Conservation (phyloP, 1,140 invertebrate genomes). For the Drosophila erecta region DNA sequence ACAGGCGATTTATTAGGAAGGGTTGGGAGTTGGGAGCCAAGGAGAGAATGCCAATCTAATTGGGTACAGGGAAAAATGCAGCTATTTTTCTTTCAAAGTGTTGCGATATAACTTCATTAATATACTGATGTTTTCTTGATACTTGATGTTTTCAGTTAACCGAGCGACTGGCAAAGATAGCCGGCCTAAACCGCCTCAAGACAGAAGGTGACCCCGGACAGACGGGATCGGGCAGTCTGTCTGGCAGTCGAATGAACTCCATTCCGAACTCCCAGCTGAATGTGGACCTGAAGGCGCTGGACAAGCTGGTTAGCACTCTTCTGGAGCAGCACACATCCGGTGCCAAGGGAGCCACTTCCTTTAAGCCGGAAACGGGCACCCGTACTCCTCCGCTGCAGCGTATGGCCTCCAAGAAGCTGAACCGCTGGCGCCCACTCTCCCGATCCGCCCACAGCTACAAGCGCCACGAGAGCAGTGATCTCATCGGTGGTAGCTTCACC, state of each 20-base stretch:
- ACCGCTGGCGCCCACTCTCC: slow-evolving; percentile 77
- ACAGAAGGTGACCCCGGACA: slow-evolving; percentile 45
- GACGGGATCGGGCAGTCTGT: slow-evolving; percentile 51
- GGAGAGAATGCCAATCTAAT: slow-evolving; percentile 21
- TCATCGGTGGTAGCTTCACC: slow-evolving; percentile 49
- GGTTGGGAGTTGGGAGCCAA: neutral
- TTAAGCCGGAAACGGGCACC: slow-evolving; percentile 27
- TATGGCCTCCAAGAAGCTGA: slow-evolving; percentile 70
- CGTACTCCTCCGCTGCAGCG: slow-evolving; percentile 61
- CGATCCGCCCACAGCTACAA: slow-evolving; percentile 75
- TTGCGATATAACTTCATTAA: neutral
- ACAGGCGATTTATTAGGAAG: slow-evolving; percentile 15
- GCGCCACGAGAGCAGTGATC: slow-evolving; percentile 29
- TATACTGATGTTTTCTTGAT: too few species aligned
- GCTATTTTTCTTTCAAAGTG: neutral
- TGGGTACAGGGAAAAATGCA: neutral
- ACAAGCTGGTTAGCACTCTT: slow-evolving; percentile 76
- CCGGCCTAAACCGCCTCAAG: slow-evolving; percentile 66
- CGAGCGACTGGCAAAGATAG: slow-evolving; percentile 77
- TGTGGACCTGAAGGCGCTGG: slow-evolving; percentile 74
- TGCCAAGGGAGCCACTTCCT: slow-evolving; percentile 1
- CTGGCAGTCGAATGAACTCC: slow-evolving; percentile 76
- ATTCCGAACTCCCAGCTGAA: slow-evolving; percentile 75
- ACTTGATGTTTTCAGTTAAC: neutral
- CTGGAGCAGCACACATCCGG: slow-evolving; percentile 70